A percentile compares a stretch with the other conserved stretches of the same genome.
phyloP scores from a whole-genome alignment of 2,888 invertebrate genomes.

The Agonopterix arenella region DNA sequence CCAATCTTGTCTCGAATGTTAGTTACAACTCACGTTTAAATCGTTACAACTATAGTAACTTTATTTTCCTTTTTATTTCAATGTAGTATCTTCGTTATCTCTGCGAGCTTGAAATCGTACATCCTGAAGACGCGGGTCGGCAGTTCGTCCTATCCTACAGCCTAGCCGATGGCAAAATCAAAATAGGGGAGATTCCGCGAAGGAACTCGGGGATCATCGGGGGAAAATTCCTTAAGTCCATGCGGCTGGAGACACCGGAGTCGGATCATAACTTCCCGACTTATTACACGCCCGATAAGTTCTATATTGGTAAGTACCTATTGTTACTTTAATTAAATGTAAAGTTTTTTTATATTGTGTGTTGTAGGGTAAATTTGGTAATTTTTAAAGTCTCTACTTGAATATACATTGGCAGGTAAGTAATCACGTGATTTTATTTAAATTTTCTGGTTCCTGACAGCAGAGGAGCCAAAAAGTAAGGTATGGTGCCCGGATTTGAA shows the following conservation, averaged over 20 bases:
- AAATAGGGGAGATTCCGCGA: constrained; percentile 83
- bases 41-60: neutral
- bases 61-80: constrained; percentile 1
- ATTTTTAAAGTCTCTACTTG: too few relatives aligned
- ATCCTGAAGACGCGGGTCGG: constrained; percentile 86
- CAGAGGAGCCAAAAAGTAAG: too few relatives aligned
- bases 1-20: neutral
- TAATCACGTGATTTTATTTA: too few relatives aligned
- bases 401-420: too few relatives aligned
- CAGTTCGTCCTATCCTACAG: constrained; percentile 86
- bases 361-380: too few relatives aligned
- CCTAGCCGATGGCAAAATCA: constrained; percentile 84
- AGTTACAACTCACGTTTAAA: neutral
- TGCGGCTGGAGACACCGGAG: constrained; percentile 81
- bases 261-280: constrained; percentile 82
- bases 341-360: too few relatives aligned
- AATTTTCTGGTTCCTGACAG: too few relatives aligned
- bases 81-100: constrained; percentile 81
- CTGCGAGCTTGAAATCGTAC: constrained; percentile 85
- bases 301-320: constrained; percentile 81
- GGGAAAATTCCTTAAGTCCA: constrained; percentile 84
- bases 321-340: too few relatives aligned
- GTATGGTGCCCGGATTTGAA: too few relatives aligned
- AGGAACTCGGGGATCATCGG: constrained; percentile 85
- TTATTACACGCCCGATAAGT: constrained; percentile 87